Evolutionary conservation across 2,797 vertebrate species (phyloP).

Genomic region (Argentina silus): DNA sequence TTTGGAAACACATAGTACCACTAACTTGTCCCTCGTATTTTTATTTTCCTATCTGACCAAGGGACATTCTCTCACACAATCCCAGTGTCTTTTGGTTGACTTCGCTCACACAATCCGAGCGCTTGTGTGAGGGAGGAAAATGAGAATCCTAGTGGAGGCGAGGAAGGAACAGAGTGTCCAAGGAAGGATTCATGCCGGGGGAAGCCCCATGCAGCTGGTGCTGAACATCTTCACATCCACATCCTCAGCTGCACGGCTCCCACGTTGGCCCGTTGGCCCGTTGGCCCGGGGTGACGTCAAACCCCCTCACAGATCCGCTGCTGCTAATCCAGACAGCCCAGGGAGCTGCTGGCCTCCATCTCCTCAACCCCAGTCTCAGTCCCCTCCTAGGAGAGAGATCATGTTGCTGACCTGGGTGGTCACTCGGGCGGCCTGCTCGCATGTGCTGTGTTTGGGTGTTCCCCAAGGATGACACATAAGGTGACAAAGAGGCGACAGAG

Average conservation of each 20-base stretch:
- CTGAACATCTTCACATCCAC: slow-evolving; percentile 11
- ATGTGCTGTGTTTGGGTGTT: slow-evolving; percentile 1
- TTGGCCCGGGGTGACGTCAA: slow-evolving; percentile 23
- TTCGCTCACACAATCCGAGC: background rate
- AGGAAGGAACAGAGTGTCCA: background rate
- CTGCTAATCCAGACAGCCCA: slow-evolving; percentile 27
- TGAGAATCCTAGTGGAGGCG: slow-evolving; percentile 2
- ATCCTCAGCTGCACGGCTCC: slow-evolving; percentile 19
- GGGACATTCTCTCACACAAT: slow-evolving; percentile 8
- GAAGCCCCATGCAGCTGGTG: slow-evolving; percentile 24
- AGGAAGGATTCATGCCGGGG: background rate
- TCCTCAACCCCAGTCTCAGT: slow-evolving; percentile 18
- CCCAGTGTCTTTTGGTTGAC: background rate
- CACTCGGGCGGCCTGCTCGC: slow-evolving; percentile 9
- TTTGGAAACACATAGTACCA: slow-evolving; percentile 1
- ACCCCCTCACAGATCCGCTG: slow-evolving; percentile 11
- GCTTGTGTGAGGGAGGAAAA: background rate
- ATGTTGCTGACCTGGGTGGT: slow-evolving; percentile 48
- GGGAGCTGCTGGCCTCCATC: slow-evolving; percentile 8
- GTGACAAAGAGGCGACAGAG: slow-evolving; percentile 25
- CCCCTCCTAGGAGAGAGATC: slow-evolving; percentile 18
- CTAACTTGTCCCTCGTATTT: slow-evolving; percentile 20
- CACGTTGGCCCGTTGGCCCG: background rate
- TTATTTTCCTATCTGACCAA: slow-evolving; percentile 4
- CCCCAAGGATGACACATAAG: slow-evolving; percentile 8